A percentile compares a stretch with the other conserved stretches of the same genome.
These are phyloP conservation scores for Pseudobourletiella spinata DNA, from an alignment of 1,140 invertebrate species.

Conservation along the genomic window DNA sequence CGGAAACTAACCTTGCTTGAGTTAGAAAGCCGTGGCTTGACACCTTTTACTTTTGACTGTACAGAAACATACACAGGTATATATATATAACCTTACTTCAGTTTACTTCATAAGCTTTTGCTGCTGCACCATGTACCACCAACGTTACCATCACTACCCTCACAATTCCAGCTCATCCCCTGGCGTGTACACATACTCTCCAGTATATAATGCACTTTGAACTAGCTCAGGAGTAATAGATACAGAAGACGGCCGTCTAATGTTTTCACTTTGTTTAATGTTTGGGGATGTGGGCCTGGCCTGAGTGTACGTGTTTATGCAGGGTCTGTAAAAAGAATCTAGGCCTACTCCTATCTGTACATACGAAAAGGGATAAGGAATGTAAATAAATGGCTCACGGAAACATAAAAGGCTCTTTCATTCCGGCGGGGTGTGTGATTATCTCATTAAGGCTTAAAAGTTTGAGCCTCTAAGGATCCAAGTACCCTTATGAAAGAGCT, in stretches of 20 bases:
- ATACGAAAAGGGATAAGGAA: slow-evolving; percentile 1
- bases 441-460: slow-evolving; percentile 21
- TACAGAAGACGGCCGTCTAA: background rate
- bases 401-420: slow-evolving; percentile 15
- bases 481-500: slow-evolving; percentile 1
- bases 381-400: slow-evolving; percentile 15
- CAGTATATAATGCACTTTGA: too few relatives aligned
- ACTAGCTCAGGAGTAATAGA: background rate
- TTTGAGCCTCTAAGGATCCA: slow-evolving; percentile 7
- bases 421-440: slow-evolving; percentile 16
- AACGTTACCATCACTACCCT: background rate
- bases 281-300: background rate
- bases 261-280: slow-evolving; percentile 9
- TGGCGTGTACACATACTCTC: too few relatives aligned
- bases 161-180: background rate
- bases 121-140: too few relatives aligned
- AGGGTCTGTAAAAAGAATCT: background rate
- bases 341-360: background rate
- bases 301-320: background rate
- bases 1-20: background rate
- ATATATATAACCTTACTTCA: too few relatives aligned
- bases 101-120: too few relatives aligned
- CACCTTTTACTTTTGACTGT: slow-evolving; percentile 12
- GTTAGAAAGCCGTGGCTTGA: slow-evolving; percentile 17
- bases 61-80: background rate